Evolutionary conservation across 2,113 vertebrate genomes (phyloP).

Genomic region (Carassius auratus): DNA sequence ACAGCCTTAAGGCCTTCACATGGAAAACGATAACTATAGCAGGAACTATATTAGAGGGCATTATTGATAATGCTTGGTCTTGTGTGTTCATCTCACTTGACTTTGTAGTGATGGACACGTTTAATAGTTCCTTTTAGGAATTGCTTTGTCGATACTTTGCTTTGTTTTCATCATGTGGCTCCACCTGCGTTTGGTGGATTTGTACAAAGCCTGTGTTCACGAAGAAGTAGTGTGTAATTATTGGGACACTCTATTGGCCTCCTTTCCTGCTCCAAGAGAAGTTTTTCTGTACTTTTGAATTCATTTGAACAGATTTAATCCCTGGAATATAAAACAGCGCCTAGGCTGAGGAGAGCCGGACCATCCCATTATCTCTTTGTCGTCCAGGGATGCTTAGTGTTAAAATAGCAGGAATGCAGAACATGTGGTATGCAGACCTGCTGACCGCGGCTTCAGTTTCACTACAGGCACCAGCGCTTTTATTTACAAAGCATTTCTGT

Average conservation of each 20-base stretch:
- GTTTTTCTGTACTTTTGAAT: background rate
- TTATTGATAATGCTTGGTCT: background rate
- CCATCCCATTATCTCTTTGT: conserved; percentile 15
- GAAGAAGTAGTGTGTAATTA: background rate
- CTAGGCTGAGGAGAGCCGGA: background rate
- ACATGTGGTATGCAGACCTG: conserved; percentile 19
- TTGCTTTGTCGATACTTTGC: background rate
- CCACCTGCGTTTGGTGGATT: background rate
- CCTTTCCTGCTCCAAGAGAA: background rate
- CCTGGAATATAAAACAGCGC: background rate
- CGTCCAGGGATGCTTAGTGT: conserved; percentile 31
- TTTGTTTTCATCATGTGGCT: background rate
- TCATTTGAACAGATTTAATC: conserved; percentile 9
- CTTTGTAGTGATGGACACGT: background rate
- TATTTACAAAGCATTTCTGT: conserved; percentile 19
- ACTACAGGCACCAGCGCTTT: conserved; percentile 5
- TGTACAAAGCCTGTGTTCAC: background rate
- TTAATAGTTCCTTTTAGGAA: background rate
- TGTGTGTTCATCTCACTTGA: background rate
- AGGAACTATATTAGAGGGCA: no score
- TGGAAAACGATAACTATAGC: no score
- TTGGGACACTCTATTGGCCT: background rate
- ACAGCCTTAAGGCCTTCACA: no score
- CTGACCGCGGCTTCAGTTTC: conserved; percentile 23
- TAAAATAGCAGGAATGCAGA: conserved; percentile 37